Base-by-base conservation (phyloP, 2,888 invertebrate species). In the Saturnia pavonia region DNA sequence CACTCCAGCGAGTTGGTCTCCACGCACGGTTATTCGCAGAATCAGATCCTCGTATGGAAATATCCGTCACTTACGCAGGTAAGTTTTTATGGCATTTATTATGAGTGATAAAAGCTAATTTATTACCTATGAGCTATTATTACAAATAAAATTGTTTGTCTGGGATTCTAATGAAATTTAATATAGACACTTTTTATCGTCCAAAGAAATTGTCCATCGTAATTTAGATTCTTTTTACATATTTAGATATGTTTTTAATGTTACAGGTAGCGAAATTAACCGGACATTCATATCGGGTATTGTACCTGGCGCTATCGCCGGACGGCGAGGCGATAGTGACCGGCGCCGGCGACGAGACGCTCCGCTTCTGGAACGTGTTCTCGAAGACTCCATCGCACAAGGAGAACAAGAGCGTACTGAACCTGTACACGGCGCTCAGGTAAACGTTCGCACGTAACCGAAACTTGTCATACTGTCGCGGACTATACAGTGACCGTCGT, bases 241-340 rank as follows among this genome's bases (percentile, higher is more conserved):
- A n/a, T n/a, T n/a, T n/a, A n/a, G n/a, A n/a, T n/a, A 22, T 22
- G 1, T 54, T 22, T 54, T 22, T n/a, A 19, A 54, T 54, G 22
- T 54, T 22, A 22, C 22, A 98, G 93, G 99, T 99, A 74, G 99
- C 99, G 66, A 99, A 99, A 88, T 93, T 99, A 75, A 99, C 99
- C 0, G 99, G 99, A 0, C 99, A 99, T 88, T 98, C 99, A 42
- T 99, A 98, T 89, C 95, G 99, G 77, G 99, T 99, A 4, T 94
- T 99, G 0, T 99, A 99, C 90, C 92, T 99, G 80, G 99, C 99
- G 0, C 96, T 99, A 89, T 99, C 99, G 6, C 99, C 99, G 0
- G 99, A 99, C 88, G 99, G 99, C 48, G 99, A 99, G 88, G 98
- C 99, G 3, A 99, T 99, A 76, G 99, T 99, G 0, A 99, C 99